These are phyloP conservation scores for Ctenomys sociabilis DNA, from an alignment of 2,113 vertebrate genomes.

Conservation along the genomic window DNA sequence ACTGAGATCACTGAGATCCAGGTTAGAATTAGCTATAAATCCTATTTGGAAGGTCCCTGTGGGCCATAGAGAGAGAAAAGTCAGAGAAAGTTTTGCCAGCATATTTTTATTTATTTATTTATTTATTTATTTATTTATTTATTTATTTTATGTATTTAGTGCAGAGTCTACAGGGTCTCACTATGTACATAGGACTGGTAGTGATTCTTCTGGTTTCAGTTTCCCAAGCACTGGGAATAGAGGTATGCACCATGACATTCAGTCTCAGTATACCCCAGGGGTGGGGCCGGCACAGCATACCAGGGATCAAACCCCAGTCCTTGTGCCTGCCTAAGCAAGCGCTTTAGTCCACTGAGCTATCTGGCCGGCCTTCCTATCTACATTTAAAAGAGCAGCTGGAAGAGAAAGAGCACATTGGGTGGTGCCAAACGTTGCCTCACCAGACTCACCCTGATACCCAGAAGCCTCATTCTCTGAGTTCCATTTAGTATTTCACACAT, in stretches of 20 bases:
- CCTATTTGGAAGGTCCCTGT: neutral
- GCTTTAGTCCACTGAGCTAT: no score
- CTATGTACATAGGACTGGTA: no score
- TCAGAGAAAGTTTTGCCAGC: neutral
- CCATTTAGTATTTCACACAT: neutral
- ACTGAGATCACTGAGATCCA: slow-evolving; percentile 3
- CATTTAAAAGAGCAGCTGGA: neutral
- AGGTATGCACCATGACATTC: no score
- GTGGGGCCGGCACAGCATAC: no score
- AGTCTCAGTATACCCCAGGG: no score
- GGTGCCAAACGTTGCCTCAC: neutral
- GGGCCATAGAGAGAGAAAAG: neutral
- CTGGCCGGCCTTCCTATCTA: neutral
- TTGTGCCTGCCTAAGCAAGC: no score
- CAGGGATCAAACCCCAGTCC: no score
- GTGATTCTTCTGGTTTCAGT: no score
- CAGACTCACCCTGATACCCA: neutral
- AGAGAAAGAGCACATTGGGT: neutral
- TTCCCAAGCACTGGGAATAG: no score
- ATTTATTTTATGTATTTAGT: no score
- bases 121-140: no score
- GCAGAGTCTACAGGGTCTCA: no score
- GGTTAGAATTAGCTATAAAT: neutral
- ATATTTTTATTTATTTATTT: neutral
- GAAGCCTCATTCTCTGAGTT: neutral